Evolutionary conservation across 2,797 vertebrate genomes (phyloP).

Genomic region (Setipinna tenuifilis): DNA sequence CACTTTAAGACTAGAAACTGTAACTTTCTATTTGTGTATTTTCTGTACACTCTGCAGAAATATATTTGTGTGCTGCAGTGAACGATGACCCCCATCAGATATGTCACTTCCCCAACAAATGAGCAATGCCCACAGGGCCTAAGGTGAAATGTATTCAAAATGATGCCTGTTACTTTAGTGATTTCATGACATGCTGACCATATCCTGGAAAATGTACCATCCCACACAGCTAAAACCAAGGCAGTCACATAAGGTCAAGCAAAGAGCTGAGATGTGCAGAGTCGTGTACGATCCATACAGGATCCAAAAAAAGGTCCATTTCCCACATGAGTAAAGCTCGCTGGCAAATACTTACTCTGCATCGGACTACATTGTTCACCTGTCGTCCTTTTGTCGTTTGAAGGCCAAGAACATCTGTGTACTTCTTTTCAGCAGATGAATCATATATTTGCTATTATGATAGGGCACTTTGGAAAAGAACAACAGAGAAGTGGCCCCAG

Average conservation of each 20-base stretch:
- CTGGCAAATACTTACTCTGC: background rate
- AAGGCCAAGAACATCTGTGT: background rate
- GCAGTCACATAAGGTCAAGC: background rate
- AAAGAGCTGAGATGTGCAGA: background rate
- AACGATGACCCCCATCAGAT: conserved; percentile 60
- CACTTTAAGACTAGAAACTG: conserved; percentile 5
- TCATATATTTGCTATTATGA: background rate
- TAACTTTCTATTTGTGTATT: conserved; percentile 41
- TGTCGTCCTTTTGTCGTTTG: background rate
- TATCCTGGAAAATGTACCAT: conserved; percentile 24
- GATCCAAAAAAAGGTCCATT: background rate
- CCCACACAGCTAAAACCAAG: background rate
- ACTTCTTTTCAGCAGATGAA: background rate
- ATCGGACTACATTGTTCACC: background rate
- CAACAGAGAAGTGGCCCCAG: background rate
- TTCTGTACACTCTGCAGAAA: conserved; percentile 54
- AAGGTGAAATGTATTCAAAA: conserved; percentile 59
- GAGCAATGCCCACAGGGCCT: conserved; percentile 50
- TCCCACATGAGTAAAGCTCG: background rate
- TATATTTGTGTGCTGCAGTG: conserved; percentile 54
- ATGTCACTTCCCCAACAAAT: conserved; percentile 65
- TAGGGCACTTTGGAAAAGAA: conserved; percentile 28
- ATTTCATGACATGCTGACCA: conserved; percentile 38
- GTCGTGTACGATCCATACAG: background rate
- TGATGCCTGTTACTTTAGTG: conserved; percentile 56